Percentiles rank a stretch among this genome's conserved stretches.
phyloP scores from a whole-genome alignment of 2,888 invertebrate species.

The Conistra vaccinii region DNA sequence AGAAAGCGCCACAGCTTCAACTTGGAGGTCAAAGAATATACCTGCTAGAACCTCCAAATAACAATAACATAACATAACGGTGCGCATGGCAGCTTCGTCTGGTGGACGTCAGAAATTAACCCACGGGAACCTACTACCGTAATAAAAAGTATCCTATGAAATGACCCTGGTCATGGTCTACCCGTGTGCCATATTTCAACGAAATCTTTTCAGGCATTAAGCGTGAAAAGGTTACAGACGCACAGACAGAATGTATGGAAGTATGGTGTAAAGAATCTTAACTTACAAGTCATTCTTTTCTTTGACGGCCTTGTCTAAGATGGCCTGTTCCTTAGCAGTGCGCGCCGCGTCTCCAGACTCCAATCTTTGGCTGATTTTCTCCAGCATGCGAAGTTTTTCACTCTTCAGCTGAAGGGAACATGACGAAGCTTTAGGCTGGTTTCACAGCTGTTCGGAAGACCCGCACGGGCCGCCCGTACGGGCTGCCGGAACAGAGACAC shows the following conservation, averaged over 20 bases:
- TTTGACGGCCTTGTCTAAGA: slow-evolving; percentile 86
- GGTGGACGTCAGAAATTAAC: neutral
- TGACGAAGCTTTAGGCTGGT: neutral
- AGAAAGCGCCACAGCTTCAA: too few species aligned
- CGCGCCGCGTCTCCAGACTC: slow-evolving; percentile 83
- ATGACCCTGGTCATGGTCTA: neutral
- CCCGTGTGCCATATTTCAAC: neutral
- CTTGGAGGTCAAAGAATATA: too few species aligned
- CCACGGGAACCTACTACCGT: too few species aligned
- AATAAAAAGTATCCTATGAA: neutral
- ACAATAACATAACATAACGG: neutral
- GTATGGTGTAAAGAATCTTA: neutral
- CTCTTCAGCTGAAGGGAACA: slow-evolving; percentile 74
- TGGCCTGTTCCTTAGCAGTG: slow-evolving; percentile 84
- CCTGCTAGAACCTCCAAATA: neutral
- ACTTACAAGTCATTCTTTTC: slow-evolving; percentile 83
- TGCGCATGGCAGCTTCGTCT: too few species aligned
- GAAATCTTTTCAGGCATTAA: neutral
- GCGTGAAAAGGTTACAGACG: neutral
- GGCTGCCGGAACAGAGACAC: too few species aligned
- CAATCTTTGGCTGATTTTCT: slow-evolving; percentile 85
- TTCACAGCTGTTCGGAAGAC: too few species aligned
- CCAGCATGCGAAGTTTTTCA: slow-evolving; percentile 83
- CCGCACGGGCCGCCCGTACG: too few species aligned
- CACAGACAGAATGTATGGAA: neutral